Evolutionary conservation across 2,113 vertebrate species (phyloP).

Genomic region (Orientallactaga bullata): DNA sequence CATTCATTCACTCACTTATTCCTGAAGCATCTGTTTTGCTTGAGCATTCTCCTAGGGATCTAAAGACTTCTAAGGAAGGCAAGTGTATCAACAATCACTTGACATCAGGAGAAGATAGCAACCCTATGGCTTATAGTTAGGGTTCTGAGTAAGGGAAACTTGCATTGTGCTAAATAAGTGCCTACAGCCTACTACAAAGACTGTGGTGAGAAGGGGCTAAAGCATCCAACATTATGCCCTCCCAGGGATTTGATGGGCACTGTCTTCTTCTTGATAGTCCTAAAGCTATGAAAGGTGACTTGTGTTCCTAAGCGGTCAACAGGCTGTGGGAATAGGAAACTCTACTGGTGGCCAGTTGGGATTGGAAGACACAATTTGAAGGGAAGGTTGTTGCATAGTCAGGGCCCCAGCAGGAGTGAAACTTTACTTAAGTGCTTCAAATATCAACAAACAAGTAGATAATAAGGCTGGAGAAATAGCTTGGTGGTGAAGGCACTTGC

Average conservation of each 20-base stretch:
- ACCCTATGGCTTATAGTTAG: background rate
- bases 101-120: background rate
- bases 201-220: background rate
- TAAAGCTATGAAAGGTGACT: background rate
- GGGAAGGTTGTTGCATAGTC: background rate
- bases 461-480: no score
- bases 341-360: background rate
- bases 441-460: background rate
- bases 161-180: background rate
- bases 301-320: background rate
- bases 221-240: background rate
- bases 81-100: background rate
- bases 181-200: background rate
- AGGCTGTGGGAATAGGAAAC: background rate
- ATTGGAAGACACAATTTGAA: background rate
- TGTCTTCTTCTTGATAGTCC: background rate
- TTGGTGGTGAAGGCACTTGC: no score
- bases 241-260: background rate
- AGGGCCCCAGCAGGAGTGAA: background rate
- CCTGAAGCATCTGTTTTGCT: background rate
- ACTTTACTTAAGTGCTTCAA: background rate
- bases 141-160: background rate
- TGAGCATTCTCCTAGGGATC: background rate
- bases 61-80: slow-evolving; percentile 6
- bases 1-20: background rate